These are phyloP conservation scores for Erpetoichthys calabaricus DNA, from an alignment of 2,797 vertebrate species.

Conservation along the genomic window DNA sequence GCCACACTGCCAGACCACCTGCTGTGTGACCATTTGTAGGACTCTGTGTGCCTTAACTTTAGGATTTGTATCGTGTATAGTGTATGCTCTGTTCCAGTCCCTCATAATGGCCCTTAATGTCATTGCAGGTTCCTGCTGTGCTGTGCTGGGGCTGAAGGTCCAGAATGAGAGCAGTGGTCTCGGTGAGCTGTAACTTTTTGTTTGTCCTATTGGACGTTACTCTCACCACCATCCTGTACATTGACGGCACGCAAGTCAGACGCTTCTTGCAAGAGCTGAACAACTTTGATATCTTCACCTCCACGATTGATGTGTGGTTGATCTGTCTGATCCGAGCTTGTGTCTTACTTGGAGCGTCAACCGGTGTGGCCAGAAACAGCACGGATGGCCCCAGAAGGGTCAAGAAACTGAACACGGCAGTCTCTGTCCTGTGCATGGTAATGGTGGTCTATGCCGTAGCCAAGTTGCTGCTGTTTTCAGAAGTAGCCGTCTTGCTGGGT, in stretches of 20 bases:
- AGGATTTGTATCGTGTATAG: no score
- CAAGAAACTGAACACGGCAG: constrained; percentile 30
- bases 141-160: background rate
- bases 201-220: constrained; percentile 51
- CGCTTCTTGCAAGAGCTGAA: constrained; percentile 51
- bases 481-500: constrained; percentile 48
- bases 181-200: constrained; percentile 41
- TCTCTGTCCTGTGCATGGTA: constrained; percentile 52
- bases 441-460: constrained; percentile 60
- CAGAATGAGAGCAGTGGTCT: constrained; percentile 54
- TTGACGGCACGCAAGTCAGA: constrained; percentile 38
- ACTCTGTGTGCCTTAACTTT: no score
- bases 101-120: no score
- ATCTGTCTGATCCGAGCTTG: constrained; percentile 57
- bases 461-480: constrained; percentile 77
- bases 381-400: constrained; percentile 60
- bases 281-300: constrained; percentile 64
- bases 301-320: constrained; percentile 73
- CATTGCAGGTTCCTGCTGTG: no score
- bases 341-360: constrained; percentile 64
- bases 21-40: no score
- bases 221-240: constrained; percentile 65
- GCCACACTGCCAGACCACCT: no score
- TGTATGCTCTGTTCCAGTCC: no score
- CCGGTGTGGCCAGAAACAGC: constrained; percentile 67